Conservation (phyloP, 2,113 vertebrate species). For the Percina caprodes region DNA sequence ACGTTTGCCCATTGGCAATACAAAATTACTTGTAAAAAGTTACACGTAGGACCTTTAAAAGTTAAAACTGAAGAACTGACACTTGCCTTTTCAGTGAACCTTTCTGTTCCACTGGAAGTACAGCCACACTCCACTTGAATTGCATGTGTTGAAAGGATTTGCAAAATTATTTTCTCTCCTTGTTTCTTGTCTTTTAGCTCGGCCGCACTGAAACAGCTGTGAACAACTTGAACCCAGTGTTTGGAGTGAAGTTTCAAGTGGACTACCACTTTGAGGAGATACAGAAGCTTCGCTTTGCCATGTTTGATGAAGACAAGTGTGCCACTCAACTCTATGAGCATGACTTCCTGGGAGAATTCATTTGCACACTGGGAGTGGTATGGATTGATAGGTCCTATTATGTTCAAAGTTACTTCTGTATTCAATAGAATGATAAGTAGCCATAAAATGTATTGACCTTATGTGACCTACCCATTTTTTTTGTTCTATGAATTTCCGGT, state of each 20-base stretch:
- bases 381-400: background rate
- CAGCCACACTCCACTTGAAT: too few relatives aligned
- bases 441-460: background rate
- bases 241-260: slow-evolving; percentile 94
- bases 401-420: background rate
- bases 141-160: too few relatives aligned
- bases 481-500: background rate
- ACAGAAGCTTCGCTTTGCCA: slow-evolving; percentile 96
- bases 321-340: slow-evolving; percentile 94
- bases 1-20: too few relatives aligned
- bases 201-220: slow-evolving; percentile 95
- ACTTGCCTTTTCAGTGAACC: background rate
- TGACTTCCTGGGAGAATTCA: slow-evolving; percentile 96
- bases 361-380: slow-evolving; percentile 94
- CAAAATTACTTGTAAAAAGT: too few relatives aligned
- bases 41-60: background rate
- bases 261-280: slow-evolving; percentile 98
- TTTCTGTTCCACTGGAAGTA: background rate
- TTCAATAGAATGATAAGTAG: background rate
- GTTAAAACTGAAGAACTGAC: background rate
- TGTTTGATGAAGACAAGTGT: slow-evolving; percentile 98
- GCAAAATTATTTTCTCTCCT: background rate
- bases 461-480: background rate
- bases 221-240: slow-evolving; percentile 97
- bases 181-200: slow-evolving; percentile 80